Conservation (phyloP, 2,888 invertebrate genomes). For the Pomacea canaliculata region DNA sequence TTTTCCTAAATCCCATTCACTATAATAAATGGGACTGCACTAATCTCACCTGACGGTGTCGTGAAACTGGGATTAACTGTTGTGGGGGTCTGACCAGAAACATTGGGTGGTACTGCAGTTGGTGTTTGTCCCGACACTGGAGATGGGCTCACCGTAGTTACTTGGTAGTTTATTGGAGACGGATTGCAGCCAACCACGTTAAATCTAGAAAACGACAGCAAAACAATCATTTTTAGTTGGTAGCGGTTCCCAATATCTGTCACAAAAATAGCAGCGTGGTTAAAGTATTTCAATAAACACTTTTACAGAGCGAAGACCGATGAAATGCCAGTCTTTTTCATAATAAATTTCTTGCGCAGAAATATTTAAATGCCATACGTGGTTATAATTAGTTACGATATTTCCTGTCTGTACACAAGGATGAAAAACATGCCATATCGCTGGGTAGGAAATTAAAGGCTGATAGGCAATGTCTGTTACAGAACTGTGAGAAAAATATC, state of each 20-base stretch:
- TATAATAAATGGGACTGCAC: not conserved
- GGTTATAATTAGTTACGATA: too few species aligned
- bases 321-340: too few species aligned
- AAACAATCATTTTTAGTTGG: not conserved
- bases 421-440: too few species aligned
- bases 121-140: slow-evolving; percentile 7
- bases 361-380: too few species aligned
- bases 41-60: not conserved
- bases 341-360: too few species aligned
- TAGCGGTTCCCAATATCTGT: not conserved
- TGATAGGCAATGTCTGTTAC: too few species aligned
- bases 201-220: slow-evolving; percentile 33
- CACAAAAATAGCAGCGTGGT: too few species aligned
- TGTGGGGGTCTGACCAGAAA: slow-evolving; percentile 16
- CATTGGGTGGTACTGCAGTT: slow-evolving; percentile 3
- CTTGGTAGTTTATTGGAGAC: slow-evolving; percentile 7
- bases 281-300: too few species aligned
- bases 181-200: slow-evolving; percentile 53
- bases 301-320: too few species aligned
- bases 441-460: too few species aligned
- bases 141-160: slow-evolving; percentile 15
- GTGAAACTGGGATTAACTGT: not conserved
- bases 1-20: not conserved
- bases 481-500: too few species aligned
- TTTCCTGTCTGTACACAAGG: too few species aligned